A percentile compares a stretch with the other conserved stretches of the same genome.
These are phyloP conservation scores for Percopsis omiscomaycus DNA, from an alignment of 2,797 vertebrate species.

Conservation along the genomic window DNA sequence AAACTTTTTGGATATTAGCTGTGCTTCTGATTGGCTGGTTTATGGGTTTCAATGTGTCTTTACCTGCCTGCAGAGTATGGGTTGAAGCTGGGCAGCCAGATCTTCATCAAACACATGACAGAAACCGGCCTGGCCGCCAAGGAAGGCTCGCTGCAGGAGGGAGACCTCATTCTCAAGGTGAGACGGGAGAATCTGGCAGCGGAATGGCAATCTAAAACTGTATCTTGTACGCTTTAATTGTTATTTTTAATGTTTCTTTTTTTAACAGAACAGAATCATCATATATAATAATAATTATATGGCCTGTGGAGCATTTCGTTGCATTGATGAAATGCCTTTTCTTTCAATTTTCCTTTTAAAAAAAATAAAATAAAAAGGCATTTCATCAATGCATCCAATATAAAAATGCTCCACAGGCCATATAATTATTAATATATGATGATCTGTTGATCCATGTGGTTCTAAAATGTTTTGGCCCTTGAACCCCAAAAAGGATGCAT, in stretches of 20 bases:
- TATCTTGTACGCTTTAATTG: background rate
- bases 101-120: slow-evolving; percentile 96
- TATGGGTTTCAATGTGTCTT: slow-evolving; percentile 5
- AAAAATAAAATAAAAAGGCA: too few species aligned
- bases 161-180: slow-evolving; percentile 95
- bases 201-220: background rate
- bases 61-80: slow-evolving; percentile 85
- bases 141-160: slow-evolving; percentile 86
- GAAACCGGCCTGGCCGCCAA: slow-evolving; percentile 87
- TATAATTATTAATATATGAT: too few species aligned
- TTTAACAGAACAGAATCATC: background rate
- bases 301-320: too few species aligned
- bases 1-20: too few species aligned
- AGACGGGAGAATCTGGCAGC: background rate
- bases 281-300: too few species aligned
- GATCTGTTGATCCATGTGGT: too few species aligned
- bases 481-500: too few species aligned
- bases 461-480: too few species aligned
- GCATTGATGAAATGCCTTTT: too few species aligned
- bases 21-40: background rate
- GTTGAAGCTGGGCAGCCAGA: slow-evolving; percentile 94
- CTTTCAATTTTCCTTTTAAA: too few species aligned
- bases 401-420: too few species aligned
- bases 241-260: background rate
- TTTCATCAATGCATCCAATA: too few species aligned